Evolutionary conservation across 2,797 vertebrate species (phyloP), one percentile per base, ranked within the genome.

Genomic region (Balearica regulorum): DNA sequence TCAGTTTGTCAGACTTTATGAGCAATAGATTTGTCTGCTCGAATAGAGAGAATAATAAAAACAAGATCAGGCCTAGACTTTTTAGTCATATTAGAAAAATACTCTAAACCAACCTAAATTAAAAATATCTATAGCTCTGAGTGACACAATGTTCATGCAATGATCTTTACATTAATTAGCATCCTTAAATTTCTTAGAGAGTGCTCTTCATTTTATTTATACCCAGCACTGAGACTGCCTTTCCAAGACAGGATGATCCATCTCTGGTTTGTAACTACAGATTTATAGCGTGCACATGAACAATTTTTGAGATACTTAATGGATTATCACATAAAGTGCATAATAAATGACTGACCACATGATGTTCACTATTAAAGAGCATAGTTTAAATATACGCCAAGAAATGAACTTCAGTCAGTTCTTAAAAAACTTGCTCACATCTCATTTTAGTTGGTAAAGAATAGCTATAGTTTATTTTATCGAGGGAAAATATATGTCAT

Each of bases 81-180:
- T 77, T 70, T 13, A 86, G 35, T 69, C 37, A 35, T 61, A 68
- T 9, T 53, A 87, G 61, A 81, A 87, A 69, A 89, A 87, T n/a
- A 66, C 17, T 69, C 26, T 31, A 46, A 70, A 90, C 15, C 19
- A 75, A 55, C 11, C 31, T 24, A 60, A 92, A 78, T 20, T 48
- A 91, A 89, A 84, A 85, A 37, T 17, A 64, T 12, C 48, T 72
- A n/a, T 5, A 78, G 31, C 10, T 54, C n/a, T 31, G 58, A 83
- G 37, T 15, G 44, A 66, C 43, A 80, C 20, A 69, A 62, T 5
- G 17, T 39, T n/a, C 37, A 65, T 44, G 33, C 46, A 93, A 81
- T 37, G 93, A 64, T 10, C 62, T 71, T 96, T 75, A 60, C 5
- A 75, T 86, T 94, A 95, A 96, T 82, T 84, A 96, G 26, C 33